Conservation (phyloP, 2,888 invertebrate genomes). For the Acleris laterana region DNA sequence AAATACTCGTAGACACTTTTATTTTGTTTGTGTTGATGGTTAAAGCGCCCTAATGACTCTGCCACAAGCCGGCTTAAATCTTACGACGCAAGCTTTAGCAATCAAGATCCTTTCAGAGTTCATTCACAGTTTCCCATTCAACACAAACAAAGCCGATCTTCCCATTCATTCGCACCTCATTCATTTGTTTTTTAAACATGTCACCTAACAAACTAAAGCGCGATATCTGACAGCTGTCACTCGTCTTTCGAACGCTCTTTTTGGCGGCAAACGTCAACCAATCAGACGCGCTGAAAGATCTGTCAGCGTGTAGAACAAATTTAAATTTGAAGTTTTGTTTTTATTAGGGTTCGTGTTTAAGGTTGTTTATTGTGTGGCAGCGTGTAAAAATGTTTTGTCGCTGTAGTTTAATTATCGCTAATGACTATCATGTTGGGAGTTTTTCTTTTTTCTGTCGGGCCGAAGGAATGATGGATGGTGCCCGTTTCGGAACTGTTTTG, state of each 20-base stretch:
- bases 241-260: slow-evolving; percentile 58
- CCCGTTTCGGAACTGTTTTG: slow-evolving; percentile 39
- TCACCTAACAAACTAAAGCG: slow-evolving; percentile 66
- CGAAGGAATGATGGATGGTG: slow-evolving; percentile 53
- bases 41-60: slow-evolving; percentile 3
- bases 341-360: slow-evolving; percentile 30
- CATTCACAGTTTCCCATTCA: slow-evolving; percentile 26
- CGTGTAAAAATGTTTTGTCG: slow-evolving; percentile 41
- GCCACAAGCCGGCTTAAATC: slow-evolving; percentile 10
- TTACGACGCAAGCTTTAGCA: slow-evolving; percentile 13
- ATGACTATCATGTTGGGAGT: slow-evolving; percentile 57
- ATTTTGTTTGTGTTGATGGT: too few species aligned
- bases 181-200: slow-evolving; percentile 61
- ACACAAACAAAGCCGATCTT: slow-evolving; percentile 24
- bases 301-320: slow-evolving; percentile 51
- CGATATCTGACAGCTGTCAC: slow-evolving; percentile 73
- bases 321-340: slow-evolving; percentile 28
- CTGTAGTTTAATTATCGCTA: slow-evolving; percentile 60
- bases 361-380: slow-evolving; percentile 36
- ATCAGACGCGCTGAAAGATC: slow-evolving; percentile 73
- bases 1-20: too few species aligned
- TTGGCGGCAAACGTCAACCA: slow-evolving; percentile 68
- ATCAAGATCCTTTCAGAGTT: slow-evolving; percentile 19
- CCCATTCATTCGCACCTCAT: slow-evolving; percentile 37
- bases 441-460: slow-evolving; percentile 47